These are phyloP conservation scores for Ageneiosus marmoratus DNA, from an alignment of 2,113 vertebrate species.

Conservation along the genomic window DNA sequence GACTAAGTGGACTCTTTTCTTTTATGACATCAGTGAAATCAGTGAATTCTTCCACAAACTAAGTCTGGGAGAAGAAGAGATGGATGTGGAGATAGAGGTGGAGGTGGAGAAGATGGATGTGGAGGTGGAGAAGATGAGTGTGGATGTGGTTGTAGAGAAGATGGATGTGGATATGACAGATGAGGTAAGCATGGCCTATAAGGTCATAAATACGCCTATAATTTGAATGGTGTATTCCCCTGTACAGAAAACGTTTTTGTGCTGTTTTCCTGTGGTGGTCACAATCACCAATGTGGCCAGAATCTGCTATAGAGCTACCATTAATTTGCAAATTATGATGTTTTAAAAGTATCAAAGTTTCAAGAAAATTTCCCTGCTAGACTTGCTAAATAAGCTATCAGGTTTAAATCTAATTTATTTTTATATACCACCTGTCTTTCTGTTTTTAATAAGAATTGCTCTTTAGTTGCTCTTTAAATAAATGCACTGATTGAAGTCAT, in stretches of 20 bases:
- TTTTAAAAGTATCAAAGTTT: background rate
- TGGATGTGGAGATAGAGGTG: background rate
- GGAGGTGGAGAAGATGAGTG: background rate
- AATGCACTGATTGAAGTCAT: too few species aligned
- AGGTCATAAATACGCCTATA: background rate
- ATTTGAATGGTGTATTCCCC: background rate
- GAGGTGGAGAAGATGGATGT: background rate
- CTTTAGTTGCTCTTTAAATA: too few species aligned
- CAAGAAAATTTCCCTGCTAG: background rate
- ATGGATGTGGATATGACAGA: background rate
- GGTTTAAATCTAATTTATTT: background rate
- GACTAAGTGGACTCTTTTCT: constrained; percentile 6
- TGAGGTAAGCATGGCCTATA: background rate
- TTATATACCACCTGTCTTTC: background rate
- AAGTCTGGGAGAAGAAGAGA: background rate
- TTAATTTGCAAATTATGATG: background rate
- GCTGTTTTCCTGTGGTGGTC: background rate
- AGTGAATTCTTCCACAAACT: background rate
- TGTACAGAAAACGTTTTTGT: background rate
- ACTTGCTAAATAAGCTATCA: background rate
- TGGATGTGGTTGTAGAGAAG: background rate
- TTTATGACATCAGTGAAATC: background rate
- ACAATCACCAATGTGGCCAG: background rate
- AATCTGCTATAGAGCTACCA: background rate
- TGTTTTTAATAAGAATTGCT: background rate